Evolutionary conservation across 2,888 invertebrate genomes (phyloP), one percentile per base, ranked within the genome.

Genomic region (Coleophora deauratella): DNA sequence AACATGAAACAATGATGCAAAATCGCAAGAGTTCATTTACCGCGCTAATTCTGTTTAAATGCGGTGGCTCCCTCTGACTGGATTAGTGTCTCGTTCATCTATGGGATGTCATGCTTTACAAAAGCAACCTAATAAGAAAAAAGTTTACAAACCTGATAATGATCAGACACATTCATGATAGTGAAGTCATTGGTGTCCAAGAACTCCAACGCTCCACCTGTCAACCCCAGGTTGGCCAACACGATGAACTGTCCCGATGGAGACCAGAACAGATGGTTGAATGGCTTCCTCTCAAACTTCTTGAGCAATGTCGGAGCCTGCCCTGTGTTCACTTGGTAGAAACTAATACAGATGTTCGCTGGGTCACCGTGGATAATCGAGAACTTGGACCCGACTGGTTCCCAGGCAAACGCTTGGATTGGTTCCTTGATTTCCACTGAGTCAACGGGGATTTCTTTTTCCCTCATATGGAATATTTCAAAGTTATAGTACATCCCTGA

Each of bases 391-490:
- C 99, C 99, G 7, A 96, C 88, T 0, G 99, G 99, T 71, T 99
- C 99, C 99, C 99, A 99, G 0, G 97, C 97, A 66, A 99, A 99
- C 0, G 97, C 96, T 62, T 95, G 92, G 42, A 96, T 95, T 0
- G 93, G 90, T 62, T 95, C 95, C 71, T 99, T 97, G 47, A 97
- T 94, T 77, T 99, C 99, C 1, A 99, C 94, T 9, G 96, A 97
- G 72, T 99, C 99, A 0, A 99, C 98, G 0, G 99, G 99, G 55
- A 99, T 95, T 72, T 97, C 94, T 64, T 98, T 98, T 66, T 99
- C 98, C 40, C 97, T 89, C 93, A 99, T 97, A 66, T 99, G 97
- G 88, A 99, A 99, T 55, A 99, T 95, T 86, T 99, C 99, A 80
- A 99, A 97, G 74, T 98, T 99, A 79, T 96, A 98, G 60, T 97